phyloP scores from a whole-genome alignment of 2,888 invertebrate species.

The Reticulitermes lucifugus region DNA sequence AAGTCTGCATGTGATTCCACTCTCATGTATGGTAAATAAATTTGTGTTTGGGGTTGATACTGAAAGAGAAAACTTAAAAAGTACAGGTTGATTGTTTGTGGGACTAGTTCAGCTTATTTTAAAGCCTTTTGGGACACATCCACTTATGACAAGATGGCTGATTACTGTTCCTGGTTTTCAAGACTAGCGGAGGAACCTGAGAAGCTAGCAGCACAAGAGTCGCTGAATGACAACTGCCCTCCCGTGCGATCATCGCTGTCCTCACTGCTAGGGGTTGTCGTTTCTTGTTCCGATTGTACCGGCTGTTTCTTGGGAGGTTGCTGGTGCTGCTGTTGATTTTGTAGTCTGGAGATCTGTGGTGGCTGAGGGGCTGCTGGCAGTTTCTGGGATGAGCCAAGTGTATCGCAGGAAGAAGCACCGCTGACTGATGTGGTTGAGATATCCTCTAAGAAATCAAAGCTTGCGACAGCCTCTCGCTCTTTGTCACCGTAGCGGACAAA shows the following conservation, averaged over 20 bases:
- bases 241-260: constrained; percentile 54
- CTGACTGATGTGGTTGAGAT: constrained; percentile 64
- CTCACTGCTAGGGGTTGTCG: constrained; percentile 50
- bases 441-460: constrained; percentile 84
- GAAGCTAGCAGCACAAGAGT: constrained; percentile 57
- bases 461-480: constrained; percentile 81
- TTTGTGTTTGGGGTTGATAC: too few relatives aligned
- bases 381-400: constrained; percentile 39
- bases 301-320: background rate
- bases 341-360: background rate
- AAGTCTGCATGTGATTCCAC: too few relatives aligned
- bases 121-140: too few relatives aligned
- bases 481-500: constrained; percentile 82
- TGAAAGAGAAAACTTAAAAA: too few relatives aligned
- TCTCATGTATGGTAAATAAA: too few relatives aligned
- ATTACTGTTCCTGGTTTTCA: constrained; percentile 41
- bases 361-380: constrained; percentile 2
- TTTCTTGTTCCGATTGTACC: background rate
- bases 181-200: constrained; percentile 51
- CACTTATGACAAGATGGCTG: too few relatives aligned
- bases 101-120: too few relatives aligned
- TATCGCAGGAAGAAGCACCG: constrained; percentile 51
- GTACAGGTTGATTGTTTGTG: too few relatives aligned
- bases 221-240: constrained; percentile 55
- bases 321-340: background rate